A percentile compares a stretch with the other conserved stretches of the same genome.
Conservation (phyloP, 2,888 invertebrate genomes). For the Pseudanteris insignis region DNA sequence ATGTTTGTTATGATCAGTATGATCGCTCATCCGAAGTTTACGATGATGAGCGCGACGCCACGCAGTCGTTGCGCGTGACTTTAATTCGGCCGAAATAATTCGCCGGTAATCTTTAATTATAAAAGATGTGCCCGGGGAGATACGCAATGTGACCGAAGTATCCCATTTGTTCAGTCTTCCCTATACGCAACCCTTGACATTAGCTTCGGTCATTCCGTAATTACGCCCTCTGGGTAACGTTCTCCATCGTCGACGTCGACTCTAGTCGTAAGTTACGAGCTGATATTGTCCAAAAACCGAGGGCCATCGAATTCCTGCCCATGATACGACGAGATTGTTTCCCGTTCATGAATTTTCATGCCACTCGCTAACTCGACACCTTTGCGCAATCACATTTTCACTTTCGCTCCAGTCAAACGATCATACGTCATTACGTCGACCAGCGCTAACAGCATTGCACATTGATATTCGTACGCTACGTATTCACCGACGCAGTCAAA, state of each 20-base stretch:
- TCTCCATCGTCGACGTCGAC: constrained; percentile 9
- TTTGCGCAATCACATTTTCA: constrained; percentile 37
- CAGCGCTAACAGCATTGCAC: not conserved
- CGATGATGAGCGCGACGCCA: constrained; percentile 1
- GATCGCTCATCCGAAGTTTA: too few species aligned
- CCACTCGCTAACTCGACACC: constrained; percentile 29
- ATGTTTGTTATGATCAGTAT: too few species aligned
- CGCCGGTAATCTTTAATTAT: constrained; percentile 22
- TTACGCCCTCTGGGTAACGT: constrained; percentile 26
- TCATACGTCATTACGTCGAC: not conserved
- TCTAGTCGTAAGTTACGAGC: constrained; percentile 29
- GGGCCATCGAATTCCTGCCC: constrained; percentile 27
- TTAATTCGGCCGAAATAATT: constrained; percentile 22
- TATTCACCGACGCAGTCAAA: too few species aligned
- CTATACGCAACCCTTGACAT: constrained; percentile 23
- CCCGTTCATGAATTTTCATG: constrained; percentile 37
- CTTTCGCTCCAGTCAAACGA: constrained; percentile 10
- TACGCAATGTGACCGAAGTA: constrained; percentile 12
- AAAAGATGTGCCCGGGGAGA: constrained; percentile 26
- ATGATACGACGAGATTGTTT: constrained; percentile 32
- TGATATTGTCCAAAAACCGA: constrained; percentile 31
- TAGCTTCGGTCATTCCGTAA: constrained; percentile 27
- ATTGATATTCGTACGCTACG: too few species aligned
- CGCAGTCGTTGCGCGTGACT: constrained; percentile 5
- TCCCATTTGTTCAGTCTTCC: constrained; percentile 12